Evolutionary conservation across 2,113 vertebrate species (phyloP).

Genomic region (Phylloscopus whistleri): DNA sequence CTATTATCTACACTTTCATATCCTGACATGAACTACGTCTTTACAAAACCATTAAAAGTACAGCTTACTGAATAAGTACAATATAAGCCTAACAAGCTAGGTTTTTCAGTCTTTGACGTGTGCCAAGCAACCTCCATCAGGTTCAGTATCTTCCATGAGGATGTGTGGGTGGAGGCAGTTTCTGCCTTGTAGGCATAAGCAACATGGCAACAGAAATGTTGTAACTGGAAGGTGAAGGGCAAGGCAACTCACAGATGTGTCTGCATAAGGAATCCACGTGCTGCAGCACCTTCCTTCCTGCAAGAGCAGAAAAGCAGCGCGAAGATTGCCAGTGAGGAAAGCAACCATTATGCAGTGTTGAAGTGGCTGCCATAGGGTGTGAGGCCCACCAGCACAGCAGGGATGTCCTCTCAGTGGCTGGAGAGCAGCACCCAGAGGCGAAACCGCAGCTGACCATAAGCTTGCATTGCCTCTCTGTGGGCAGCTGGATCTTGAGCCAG

Average conservation of each 20-base stretch:
- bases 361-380: neutral
- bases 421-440: no score
- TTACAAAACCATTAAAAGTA: neutral
- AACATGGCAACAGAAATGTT: no score
- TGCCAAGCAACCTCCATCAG: neutral
- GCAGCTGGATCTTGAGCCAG: no score
- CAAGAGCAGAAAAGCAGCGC: neutral
- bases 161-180: neutral
- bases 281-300: neutral
- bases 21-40: neutral
- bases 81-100: neutral
- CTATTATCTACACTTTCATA: neutral
- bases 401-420: no score
- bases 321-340: neutral
- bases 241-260: neutral
- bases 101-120: no score
- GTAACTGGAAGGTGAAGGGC: neutral
- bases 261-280: neutral
- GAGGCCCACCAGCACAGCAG: neutral
- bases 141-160: accelerated
- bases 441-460: no score
- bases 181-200: no score
- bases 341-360: no score
- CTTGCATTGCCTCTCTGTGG: no score
- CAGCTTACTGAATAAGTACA: neutral